These are phyloP conservation scores for Harpagoxenus sublaevis DNA, from an alignment of 2,888 invertebrate species.

Conservation along the genomic window DNA sequence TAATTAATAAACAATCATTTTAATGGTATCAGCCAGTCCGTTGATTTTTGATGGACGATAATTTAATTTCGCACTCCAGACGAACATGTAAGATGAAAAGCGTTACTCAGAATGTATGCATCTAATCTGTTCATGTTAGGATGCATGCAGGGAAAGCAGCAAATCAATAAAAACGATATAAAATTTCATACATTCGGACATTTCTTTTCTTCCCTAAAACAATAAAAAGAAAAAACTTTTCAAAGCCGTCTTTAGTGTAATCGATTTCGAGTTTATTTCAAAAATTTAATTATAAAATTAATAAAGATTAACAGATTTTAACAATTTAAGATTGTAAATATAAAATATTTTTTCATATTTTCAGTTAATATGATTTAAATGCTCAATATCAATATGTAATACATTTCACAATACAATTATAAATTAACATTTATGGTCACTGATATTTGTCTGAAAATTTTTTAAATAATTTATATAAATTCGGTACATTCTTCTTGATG, in stretches of 20 bases:
- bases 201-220: neutral
- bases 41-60: constrained; percentile 75
- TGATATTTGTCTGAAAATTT: neutral
- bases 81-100: constrained; percentile 79
- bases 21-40: constrained; percentile 75
- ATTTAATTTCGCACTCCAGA: constrained; percentile 79
- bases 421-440: neutral
- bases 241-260: neutral
- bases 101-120: constrained; percentile 82
- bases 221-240: neutral
- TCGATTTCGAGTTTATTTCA: neutral
- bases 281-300: constrained; percentile 6
- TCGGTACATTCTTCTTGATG: neutral
- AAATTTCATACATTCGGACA: constrained; percentile 69
- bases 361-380: neutral
- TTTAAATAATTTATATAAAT: neutral
- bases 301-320: neutral
- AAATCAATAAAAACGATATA: constrained; percentile 83
- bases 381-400: neutral
- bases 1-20: constrained; percentile 80
- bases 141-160: constrained; percentile 83
- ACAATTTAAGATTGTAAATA: neutral
- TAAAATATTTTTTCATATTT: neutral
- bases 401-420: neutral
- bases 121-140: constrained; percentile 85